phyloP scores from a whole-genome alignment of 2,797 vertebrate species.

The Allobates femoralis region DNA sequence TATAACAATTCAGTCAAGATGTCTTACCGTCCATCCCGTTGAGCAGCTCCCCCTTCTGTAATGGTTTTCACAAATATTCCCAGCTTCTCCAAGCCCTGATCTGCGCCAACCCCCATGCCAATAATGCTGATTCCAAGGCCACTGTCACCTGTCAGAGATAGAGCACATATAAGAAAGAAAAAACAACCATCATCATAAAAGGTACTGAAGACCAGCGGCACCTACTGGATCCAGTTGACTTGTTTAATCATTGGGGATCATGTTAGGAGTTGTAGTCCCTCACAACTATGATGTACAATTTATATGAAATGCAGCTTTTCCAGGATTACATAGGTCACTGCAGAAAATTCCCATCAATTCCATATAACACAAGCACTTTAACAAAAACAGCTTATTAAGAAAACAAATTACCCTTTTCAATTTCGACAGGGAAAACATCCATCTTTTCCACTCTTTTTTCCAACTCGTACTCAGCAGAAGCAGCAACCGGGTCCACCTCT shows the following conservation, averaged over 20 bases:
- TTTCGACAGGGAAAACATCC: slow-evolving; percentile 94
- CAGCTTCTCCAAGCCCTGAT: slow-evolving; percentile 92
- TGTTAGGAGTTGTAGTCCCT: no score
- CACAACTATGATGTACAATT: no score
- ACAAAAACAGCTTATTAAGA: no score
- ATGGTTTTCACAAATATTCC: slow-evolving; percentile 95
- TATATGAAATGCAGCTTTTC: no score
- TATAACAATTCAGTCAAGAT: no score
- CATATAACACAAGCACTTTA: no score
- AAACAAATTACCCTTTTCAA: slow-evolving; percentile 83
- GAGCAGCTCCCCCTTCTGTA: slow-evolving; percentile 88
- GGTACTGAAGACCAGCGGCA: no score
- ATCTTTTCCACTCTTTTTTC: slow-evolving; percentile 95
- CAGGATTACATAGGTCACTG: no score
- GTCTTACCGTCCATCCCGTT: slow-evolving; percentile 86
- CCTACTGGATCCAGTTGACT: no score
- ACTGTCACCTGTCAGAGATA: slow-evolving; percentile 80
- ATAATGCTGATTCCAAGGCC: slow-evolving; percentile 95
- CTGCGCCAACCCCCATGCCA: slow-evolving; percentile 93
- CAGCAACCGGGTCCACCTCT: slow-evolving; percentile 91
- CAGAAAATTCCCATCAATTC: no score
- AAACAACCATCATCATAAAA: background rate
- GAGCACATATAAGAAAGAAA: background rate
- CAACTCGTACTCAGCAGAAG: slow-evolving; percentile 91
- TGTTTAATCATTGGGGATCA: no score